Evolutionary conservation across 2,113 vertebrate genomes (phyloP).

Genomic region (Hyperopisus bebe): DNA sequence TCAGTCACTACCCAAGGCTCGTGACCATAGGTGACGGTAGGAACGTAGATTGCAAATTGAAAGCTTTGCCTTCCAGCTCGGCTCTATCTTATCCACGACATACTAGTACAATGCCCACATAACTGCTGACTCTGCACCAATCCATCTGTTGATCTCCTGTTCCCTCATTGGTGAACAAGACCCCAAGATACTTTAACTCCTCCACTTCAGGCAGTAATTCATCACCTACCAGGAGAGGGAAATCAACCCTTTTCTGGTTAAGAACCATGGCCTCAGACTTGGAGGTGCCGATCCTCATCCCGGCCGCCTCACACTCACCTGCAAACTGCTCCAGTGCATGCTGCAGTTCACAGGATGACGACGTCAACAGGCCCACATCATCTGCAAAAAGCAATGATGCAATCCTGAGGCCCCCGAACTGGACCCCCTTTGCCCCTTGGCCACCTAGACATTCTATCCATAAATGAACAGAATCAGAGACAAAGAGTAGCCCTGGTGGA

Average conservation of each 20-base stretch:
- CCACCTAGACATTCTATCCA: not conserved
- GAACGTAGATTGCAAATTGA: not conserved
- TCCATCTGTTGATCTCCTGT: not conserved
- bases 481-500: not conserved
- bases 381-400: no score
- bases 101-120: not conserved
- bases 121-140: not conserved
- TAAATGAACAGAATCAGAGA: not conserved
- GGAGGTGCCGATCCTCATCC: no score
- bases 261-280: no score
- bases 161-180: not conserved
- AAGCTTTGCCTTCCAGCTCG: no score
- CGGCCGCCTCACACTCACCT: no score
- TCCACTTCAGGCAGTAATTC: not conserved
- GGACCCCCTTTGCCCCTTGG: not conserved
- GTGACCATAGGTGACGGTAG: not conserved
- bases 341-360: no score
- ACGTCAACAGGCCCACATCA: no score
- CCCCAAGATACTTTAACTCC: not conserved
- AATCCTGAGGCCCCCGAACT: no score
- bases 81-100: not conserved
- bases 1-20: no score
- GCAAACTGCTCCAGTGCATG: no score
- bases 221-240: not conserved
- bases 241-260: not conserved